Conservation (phyloP, 2,888 invertebrate genomes). For the Mythimna loreyi region DNA sequence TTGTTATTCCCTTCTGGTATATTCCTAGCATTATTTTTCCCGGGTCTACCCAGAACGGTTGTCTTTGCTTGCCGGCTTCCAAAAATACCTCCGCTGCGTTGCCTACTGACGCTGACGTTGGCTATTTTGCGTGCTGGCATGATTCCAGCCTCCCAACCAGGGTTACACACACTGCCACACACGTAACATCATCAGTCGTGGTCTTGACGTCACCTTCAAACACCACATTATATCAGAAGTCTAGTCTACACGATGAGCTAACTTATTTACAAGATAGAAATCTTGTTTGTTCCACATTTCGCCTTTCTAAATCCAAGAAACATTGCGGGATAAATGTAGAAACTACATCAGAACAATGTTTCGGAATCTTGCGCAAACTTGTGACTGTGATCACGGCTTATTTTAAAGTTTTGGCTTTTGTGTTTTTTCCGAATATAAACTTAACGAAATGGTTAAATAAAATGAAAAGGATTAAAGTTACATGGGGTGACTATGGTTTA, state of each 20-base stretch:
- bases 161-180: conserved; percentile 52
- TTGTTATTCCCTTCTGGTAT: background rate
- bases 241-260: conserved; percentile 10
- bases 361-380: conserved; percentile 31
- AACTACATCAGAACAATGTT: conserved; percentile 33
- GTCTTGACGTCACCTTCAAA: conserved; percentile 49
- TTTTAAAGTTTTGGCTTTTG: conserved; percentile 10
- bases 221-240: conserved; percentile 20
- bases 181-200: conserved; percentile 39
- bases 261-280: conserved; percentile 16
- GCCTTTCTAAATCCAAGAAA: conserved; percentile 5
- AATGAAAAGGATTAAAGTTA: background rate
- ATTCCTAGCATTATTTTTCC: conserved; percentile 33
- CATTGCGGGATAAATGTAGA: conserved; percentile 8
- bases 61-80: conserved; percentile 53
- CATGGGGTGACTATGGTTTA: background rate
- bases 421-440: conserved; percentile 1
- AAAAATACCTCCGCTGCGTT: conserved; percentile 62
- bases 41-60: conserved; percentile 35
- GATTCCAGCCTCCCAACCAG: conserved; percentile 61
- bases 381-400: conserved; percentile 17
- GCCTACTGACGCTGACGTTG: conserved; percentile 62
- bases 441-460: background rate
- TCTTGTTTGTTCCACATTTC: conserved; percentile 24
- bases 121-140: conserved; percentile 64